Conservation (phyloP, 2,888 invertebrate species). For the Mongoloraphidia duomilia region DNA sequence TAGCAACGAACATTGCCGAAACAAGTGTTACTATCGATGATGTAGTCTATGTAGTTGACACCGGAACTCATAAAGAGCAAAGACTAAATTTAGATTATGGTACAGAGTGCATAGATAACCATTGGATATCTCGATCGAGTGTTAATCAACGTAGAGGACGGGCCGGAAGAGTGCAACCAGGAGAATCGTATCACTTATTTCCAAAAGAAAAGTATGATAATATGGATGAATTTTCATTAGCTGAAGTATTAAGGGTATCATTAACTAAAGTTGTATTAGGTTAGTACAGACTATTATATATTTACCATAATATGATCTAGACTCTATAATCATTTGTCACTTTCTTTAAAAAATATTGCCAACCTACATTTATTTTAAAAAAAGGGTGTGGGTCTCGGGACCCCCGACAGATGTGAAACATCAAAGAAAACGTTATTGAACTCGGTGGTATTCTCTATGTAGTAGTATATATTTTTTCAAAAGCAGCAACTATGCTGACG, state of each 20-base stretch:
- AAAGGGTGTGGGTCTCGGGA: too few species aligned
- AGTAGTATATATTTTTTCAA: too few species aligned
- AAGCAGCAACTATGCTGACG: too few species aligned
- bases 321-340: too few species aligned
- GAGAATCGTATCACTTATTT: slow-evolving; percentile 42
- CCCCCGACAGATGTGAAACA: too few species aligned
- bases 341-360: too few species aligned
- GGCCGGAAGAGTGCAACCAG: slow-evolving; percentile 50
- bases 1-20: slow-evolving; percentile 57
- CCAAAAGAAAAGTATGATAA: slow-evolving; percentile 33
- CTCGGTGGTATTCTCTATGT: too few species aligned
- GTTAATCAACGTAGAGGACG: slow-evolving; percentile 49
- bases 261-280: slow-evolving; percentile 35
- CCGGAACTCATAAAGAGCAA: slow-evolving; percentile 44
- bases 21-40: slow-evolving; percentile 62
- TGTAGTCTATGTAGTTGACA: slow-evolving; percentile 52
- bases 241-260: slow-evolving; percentile 46
- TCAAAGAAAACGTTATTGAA: too few species aligned
- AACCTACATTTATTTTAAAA: too few species aligned
- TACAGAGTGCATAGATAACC: slow-evolving; percentile 33
- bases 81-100: slow-evolving; percentile 36
- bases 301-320: too few species aligned
- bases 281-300: background rate
- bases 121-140: slow-evolving; percentile 48
- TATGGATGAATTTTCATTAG: slow-evolving; percentile 37